Evolutionary conservation across 2,113 vertebrate species (phyloP).

Genomic region (Herpailurus yagouaroundi): DNA sequence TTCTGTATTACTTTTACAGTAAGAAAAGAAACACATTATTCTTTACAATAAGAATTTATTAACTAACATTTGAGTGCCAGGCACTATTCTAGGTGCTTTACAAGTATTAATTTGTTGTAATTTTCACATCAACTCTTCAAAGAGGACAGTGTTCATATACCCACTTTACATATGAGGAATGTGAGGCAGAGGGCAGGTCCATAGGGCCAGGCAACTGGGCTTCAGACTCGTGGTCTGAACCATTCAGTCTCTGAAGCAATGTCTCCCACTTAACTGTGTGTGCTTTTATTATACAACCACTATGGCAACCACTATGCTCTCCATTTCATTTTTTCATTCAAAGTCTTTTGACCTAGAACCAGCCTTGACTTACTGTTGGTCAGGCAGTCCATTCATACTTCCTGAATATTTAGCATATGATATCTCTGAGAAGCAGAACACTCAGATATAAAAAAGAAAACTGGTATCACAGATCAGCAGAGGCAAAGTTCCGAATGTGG

Average conservation of each 20-base stretch:
- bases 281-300: background rate
- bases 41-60: background rate
- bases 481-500: background rate
- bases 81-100: background rate
- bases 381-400: background rate
- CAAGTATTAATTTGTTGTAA: background rate
- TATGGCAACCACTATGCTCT: fast-evolving
- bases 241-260: background rate
- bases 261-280: background rate
- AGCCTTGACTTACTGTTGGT: background rate
- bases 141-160: too few relatives aligned
- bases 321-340: background rate
- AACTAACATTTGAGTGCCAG: background rate
- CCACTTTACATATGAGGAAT: background rate
- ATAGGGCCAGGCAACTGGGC: background rate
- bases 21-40: background rate
- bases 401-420: background rate
- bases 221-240: background rate
- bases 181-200: background rate
- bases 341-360: background rate
- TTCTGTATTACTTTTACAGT: background rate
- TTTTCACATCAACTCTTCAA: background rate
- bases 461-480: background rate
- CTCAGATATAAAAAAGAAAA: background rate
- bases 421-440: background rate